Percentiles rank a stretch among this genome's conserved stretches.
Evolutionary conservation across 1,140 invertebrate species (phyloP).

Genomic region (Megathymus violae): DNA sequence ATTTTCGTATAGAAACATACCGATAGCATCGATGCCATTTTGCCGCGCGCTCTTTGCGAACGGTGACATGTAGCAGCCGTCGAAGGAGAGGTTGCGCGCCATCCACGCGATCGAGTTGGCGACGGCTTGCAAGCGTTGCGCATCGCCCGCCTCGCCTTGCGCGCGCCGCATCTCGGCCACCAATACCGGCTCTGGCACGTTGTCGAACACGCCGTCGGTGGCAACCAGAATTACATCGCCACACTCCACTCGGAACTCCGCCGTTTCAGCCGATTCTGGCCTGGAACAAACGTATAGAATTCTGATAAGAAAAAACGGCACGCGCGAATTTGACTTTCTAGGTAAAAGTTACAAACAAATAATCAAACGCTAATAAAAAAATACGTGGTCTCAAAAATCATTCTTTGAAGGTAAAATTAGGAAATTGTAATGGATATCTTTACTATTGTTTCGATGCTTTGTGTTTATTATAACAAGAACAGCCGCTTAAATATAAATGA

Average conservation of each 20-base stretch:
- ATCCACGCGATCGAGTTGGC: conserved; percentile 97
- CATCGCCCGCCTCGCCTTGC: conserved; percentile 81
- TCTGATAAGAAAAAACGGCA: too few species aligned
- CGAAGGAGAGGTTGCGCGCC: conserved; percentile 96
- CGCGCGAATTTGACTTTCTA: too few species aligned
- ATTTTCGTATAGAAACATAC: conserved; percentile 73
- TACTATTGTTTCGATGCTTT: too few species aligned
- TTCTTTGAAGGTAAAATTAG: too few species aligned
- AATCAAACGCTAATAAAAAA: too few species aligned
- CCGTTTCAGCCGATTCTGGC: conserved; percentile 95
- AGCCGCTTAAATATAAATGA: too few species aligned
- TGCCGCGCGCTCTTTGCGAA: conserved; percentile 96
- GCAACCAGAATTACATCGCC: conserved; percentile 98
- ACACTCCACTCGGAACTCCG: conserved; percentile 95
- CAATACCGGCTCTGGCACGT: conserved; percentile 95
- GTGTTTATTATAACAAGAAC: too few species aligned
- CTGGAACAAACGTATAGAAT: conserved; percentile 85
- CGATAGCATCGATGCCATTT: conserved; percentile 96
- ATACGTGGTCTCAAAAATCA: too few species aligned
- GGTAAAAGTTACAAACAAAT: too few species aligned
- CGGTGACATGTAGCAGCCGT: conserved; percentile 97
- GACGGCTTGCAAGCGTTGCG: conserved; percentile 91
- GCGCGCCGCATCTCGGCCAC: conserved; percentile 90
- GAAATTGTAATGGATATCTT: too few species aligned
- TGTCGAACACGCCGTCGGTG: conserved; percentile 99